phyloP scores from a whole-genome alignment of 1,140 invertebrate genomes.

The roundworm (Caenorhabditis elegans) region DNA sequence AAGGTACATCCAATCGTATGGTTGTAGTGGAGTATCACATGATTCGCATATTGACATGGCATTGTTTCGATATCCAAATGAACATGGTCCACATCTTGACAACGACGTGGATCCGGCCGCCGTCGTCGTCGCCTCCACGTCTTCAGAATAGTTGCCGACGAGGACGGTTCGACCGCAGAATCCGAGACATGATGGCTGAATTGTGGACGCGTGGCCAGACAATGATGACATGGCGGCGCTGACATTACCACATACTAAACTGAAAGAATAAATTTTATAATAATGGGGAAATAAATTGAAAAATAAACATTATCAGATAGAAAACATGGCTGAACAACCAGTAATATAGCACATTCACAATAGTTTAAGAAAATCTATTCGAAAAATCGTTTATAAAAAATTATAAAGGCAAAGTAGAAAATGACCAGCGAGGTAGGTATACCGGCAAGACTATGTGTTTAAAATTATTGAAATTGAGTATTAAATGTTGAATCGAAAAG shows the following conservation, averaged over 20 bases:
- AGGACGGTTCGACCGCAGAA: neutral
- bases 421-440: neutral
- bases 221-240: conserved; percentile 14
- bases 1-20: conserved; percentile 37
- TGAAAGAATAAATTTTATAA: neutral
- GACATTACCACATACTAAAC: conserved; percentile 29
- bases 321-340: neutral
- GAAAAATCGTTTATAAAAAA: neutral
- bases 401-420: neutral
- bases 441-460: neutral
- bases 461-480: neutral
- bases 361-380: neutral
- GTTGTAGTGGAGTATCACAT: conserved; percentile 7
- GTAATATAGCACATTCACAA: neutral
- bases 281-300: no score
- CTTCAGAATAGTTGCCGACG: neutral
- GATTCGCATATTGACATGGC: neutral
- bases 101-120: neutral
- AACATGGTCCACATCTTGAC: neutral
- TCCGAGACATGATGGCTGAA: neutral
- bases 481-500: neutral
- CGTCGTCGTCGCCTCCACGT: neutral
- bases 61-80: conserved; percentile 17
- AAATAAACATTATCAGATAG: neutral
- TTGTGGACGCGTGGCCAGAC: conserved; percentile 16